Base-by-base conservation (phyloP, 2,113 vertebrate genomes). In the Protobothrops mucrosquamatus region DNA sequence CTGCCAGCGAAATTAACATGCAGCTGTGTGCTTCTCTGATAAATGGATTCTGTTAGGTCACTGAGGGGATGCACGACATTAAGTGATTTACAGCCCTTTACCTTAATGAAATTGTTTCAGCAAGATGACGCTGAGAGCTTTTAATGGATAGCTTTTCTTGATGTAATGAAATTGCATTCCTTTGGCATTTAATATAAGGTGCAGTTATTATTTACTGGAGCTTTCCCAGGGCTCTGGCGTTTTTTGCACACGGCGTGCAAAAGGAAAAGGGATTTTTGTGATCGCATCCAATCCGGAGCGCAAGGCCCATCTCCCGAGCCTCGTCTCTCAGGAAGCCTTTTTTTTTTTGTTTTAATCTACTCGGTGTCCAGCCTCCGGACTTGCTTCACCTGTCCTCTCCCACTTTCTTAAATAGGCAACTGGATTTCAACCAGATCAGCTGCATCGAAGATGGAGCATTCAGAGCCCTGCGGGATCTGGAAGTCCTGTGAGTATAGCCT, bases 351-450 rank as follows among this genome's bases (percentile, higher is more conserved):
- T 34, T 34, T 34, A 29, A 6, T 96, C 18, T 91, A 39, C 88
- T 20, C 18, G 23, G 18, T 48, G 39, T 92, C 95, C 89, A 91
- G 52, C 11, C 1, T 89, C 74, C 94, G 2, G 39, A 39, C 94
- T 92, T 95, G 87, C 94, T 94, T 97, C 94, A 97, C 96, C 86
- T 96, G 92, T 93, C 92, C 94, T 95, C 96, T 95, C 94, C 93
- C 98, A 95, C 97, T 98, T 97, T 97, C 8, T 97, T 97, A 97
- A 98, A 97, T 98, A 99, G 99, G 98, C 99, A 99, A 96, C 97
- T 99, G 98, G 99, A 99, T 98, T 99, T 99, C 98, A 99, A 99
- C 98, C 99, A 99, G 97, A 99, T 99, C 98, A 99, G 98, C 98
- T 99, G 99, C 95, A 99, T 99, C 95, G 99, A 99, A 97, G 99